Percentiles rank a stretch among this genome's conserved stretches.
Conservation (phyloP, 2,888 invertebrate genomes). For the Pardosa pseudoannulata region DNA sequence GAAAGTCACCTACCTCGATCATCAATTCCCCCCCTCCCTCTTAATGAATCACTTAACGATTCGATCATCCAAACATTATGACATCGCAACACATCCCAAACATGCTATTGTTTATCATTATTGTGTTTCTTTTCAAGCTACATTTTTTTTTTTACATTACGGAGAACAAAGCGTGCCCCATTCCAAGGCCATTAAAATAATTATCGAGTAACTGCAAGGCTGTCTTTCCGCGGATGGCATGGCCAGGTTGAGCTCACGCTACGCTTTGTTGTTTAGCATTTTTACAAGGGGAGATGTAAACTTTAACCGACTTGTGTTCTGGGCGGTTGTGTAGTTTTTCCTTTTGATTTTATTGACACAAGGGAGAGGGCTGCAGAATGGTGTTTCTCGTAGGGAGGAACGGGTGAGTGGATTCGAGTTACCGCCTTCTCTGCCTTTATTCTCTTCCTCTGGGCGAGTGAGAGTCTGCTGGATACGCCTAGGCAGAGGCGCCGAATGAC, state of each 20-base stretch:
- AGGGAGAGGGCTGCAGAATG: neutral
- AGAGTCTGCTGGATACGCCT: neutral
- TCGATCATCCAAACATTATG: no score
- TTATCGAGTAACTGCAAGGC: neutral
- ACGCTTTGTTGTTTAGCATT: neutral
- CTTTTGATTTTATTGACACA: neutral
- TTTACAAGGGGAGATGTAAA: neutral
- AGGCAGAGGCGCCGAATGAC: neutral
- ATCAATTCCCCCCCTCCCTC: no score
- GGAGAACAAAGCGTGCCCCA: neutral
- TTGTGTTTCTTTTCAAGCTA: no score
- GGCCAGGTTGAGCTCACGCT: neutral
- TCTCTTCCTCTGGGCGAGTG: neutral
- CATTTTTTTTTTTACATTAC: no score
- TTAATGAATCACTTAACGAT: no score
- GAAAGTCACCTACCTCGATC: no score
- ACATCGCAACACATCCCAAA: no score
- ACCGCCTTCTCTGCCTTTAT: neutral
- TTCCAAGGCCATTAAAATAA: slow-evolving; percentile 6
- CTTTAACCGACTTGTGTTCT: neutral
- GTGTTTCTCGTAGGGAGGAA: neutral
- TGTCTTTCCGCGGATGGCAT: neutral
- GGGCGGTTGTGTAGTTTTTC: neutral
- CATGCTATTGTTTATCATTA: no score
- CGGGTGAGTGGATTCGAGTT: neutral